A percentile compares a stretch with the other conserved stretches of the same genome.
Conservation (phyloP, 2,113 vertebrate genomes). For the Zapornia atra region DNA sequence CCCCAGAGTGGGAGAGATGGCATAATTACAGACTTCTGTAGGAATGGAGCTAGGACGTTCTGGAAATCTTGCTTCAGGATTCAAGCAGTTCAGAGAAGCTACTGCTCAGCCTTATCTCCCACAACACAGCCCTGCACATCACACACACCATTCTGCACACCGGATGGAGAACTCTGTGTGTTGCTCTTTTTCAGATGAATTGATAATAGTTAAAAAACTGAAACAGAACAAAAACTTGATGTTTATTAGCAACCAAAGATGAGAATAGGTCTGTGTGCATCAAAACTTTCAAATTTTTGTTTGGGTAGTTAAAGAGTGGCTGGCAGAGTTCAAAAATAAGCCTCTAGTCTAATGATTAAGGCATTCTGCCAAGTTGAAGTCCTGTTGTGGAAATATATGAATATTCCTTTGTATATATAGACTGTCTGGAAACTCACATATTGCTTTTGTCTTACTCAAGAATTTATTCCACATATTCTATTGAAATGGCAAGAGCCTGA, state of each 20-base stretch:
- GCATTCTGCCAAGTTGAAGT: background rate
- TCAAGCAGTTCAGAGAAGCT: background rate
- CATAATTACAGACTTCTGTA: background rate
- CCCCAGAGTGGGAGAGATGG: background rate
- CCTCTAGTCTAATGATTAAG: background rate
- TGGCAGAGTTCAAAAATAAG: background rate
- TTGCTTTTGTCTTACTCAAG: background rate
- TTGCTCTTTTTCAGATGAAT: background rate
- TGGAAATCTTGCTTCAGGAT: background rate
- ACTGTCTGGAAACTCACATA: background rate
- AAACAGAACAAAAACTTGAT: background rate
- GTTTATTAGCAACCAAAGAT: background rate
- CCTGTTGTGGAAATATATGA: background rate
- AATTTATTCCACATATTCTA: background rate
- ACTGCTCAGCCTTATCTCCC: background rate
- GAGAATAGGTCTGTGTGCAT: background rate
- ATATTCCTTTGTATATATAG: background rate
- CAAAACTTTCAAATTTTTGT: background rate
- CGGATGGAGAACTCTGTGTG: rapidly evolving
- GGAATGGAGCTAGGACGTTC: background rate
- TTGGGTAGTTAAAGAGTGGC: background rate
- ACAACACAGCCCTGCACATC: background rate
- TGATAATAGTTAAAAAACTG: background rate
- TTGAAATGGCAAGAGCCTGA: background rate
- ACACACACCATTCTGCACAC: background rate